Conservation (phyloP, 1,140 invertebrate genomes). For the Lepidostoma basale region DNA sequence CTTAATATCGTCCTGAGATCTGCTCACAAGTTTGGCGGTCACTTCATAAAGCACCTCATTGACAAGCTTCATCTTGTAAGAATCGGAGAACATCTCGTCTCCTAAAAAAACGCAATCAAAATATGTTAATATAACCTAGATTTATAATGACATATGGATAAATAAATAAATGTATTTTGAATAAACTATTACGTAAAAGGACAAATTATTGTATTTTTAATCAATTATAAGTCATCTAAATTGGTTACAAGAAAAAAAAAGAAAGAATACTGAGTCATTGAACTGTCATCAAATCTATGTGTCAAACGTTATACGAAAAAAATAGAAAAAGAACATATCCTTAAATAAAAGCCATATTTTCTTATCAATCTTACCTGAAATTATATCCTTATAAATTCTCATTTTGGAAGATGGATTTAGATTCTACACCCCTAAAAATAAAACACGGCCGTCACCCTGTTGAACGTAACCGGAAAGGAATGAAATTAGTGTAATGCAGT, state of each 20-base stretch:
- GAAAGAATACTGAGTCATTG: conserved; percentile 1
- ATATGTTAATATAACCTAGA: conserved; percentile 9
- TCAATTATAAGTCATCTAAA: too few relatives aligned
- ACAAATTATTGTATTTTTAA: too few relatives aligned
- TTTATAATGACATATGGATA: conserved; percentile 7
- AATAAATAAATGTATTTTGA: too few relatives aligned
- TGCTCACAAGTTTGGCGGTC: conserved; percentile 81
- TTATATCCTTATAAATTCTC: conserved; percentile 95
- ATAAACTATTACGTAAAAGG: too few relatives aligned
- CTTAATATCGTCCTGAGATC: conserved; percentile 78
- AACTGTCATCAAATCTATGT: conserved; percentile 35
- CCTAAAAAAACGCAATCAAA: conserved; percentile 66
- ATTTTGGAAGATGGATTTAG: conserved; percentile 80
- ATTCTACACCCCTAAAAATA: conserved; percentile 69
- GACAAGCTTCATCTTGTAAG: conserved; percentile 92
- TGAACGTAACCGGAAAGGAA: conserved; percentile 66
- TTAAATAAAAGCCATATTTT: conserved; percentile 30
- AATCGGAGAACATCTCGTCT: conserved; percentile 98
- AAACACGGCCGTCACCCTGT: conserved; percentile 65
- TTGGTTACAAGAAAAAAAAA: too few relatives aligned
- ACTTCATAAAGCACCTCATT: conserved; percentile 96
- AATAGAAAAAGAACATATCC: conserved; percentile 12
- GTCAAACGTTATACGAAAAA: conserved; percentile 15
- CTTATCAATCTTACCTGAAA: conserved; percentile 73
- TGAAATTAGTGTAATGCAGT: neutral